Evolutionary conservation across 1,140 invertebrate genomes (phyloP).

Genomic region (Druon quercuslanigerum): DNA sequence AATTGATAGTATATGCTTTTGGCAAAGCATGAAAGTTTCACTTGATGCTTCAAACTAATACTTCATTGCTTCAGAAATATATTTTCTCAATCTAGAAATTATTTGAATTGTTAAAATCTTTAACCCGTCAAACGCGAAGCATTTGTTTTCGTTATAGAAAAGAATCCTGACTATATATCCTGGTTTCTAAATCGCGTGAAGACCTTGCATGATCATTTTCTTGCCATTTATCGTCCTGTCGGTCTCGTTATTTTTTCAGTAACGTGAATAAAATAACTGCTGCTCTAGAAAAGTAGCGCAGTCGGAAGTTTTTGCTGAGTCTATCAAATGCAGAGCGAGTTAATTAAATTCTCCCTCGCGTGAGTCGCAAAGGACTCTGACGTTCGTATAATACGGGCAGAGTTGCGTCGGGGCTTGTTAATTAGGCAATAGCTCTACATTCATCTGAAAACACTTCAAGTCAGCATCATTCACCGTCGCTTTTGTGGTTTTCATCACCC

Average conservation of each 20-base stretch:
- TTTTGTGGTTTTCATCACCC: conserved; percentile 2
- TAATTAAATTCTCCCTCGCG: conserved; percentile 66
- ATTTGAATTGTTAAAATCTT: no score
- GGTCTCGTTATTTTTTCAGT: conserved; percentile 43
- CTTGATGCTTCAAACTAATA: no score
- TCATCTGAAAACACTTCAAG: conserved; percentile 56
- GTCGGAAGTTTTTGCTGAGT: conserved; percentile 59
- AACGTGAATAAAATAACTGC: conserved; percentile 69
- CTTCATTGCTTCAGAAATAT: no score
- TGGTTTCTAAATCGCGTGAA: no score
- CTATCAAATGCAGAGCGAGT: conserved; percentile 69
- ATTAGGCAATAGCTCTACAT: conserved; percentile 60
- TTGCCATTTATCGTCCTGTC: conserved; percentile 25
- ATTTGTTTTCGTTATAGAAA: no score
- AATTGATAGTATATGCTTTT: no score
- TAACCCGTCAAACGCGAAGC: no score
- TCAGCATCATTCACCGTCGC: conserved; percentile 33
- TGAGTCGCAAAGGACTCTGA: conserved; percentile 28
- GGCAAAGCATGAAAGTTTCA: no score
- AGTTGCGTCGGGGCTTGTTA: conserved; percentile 49
- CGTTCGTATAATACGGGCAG: conserved; percentile 36
- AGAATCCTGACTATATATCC: no score
- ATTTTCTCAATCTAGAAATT: no score
- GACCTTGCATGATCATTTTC: no score
- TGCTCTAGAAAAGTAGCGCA: conserved; percentile 57